phyloP scores from a whole-genome alignment of 2,888 invertebrate genomes.

The Polyommatus iphigenia region DNA sequence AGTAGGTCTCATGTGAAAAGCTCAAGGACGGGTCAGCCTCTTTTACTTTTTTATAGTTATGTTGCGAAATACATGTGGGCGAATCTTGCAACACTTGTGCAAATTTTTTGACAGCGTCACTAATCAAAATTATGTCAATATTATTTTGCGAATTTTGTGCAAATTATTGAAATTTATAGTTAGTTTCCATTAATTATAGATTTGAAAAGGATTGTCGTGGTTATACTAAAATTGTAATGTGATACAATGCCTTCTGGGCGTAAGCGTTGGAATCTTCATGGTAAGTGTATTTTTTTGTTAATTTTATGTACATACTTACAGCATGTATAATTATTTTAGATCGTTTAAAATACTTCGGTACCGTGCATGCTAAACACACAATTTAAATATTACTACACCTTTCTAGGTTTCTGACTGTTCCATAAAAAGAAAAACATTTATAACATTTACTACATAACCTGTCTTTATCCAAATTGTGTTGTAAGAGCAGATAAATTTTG shows the following conservation, averaged over 20 bases:
- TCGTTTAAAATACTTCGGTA: neutral
- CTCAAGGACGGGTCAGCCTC: conserved; percentile 4
- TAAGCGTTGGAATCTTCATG: conserved; percentile 88
- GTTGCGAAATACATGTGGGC: conserved; percentile 3
- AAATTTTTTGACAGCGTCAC: conserved; percentile 21
- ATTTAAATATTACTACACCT: neutral
- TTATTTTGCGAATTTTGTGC: conserved; percentile 8
- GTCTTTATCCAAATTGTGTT: neutral
- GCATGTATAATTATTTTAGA: conserved; percentile 26
- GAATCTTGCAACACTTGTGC: conserved; percentile 16
- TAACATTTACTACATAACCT: neutral
- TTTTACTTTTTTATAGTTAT: neutral
- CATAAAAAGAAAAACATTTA: neutral
- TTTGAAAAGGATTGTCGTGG: neutral
- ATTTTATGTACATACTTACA: conserved; percentile 7
- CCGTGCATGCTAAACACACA: neutral
- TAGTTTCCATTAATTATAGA: neutral
- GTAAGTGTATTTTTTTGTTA: conserved; percentile 64
- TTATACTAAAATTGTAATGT: conserved; percentile 18
- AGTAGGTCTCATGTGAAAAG: neutral
- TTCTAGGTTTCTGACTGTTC: neutral
- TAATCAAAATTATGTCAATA: conserved; percentile 1
- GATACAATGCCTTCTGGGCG: conserved; percentile 81
- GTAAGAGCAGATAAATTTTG: neutral
- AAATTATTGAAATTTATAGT: neutral